A percentile compares a stretch with the other conserved stretches of the same genome.
Conservation (phyloP, 2,797 vertebrate genomes). For the Moxostoma hubbsi region DNA sequence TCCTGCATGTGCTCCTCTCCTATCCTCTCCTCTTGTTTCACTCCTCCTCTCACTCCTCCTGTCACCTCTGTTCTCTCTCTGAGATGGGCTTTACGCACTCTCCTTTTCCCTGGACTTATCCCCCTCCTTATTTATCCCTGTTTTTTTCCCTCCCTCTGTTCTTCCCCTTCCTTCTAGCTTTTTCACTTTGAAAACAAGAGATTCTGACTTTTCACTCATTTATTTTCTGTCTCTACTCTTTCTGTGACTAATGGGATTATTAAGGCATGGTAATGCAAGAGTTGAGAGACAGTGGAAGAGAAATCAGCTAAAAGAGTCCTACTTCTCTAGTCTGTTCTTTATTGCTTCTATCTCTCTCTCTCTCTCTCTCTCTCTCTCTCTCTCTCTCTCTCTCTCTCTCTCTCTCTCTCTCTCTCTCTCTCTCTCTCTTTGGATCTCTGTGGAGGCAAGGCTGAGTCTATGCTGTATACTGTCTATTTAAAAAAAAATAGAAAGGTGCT, state of each 20-base stretch:
- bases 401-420: neutral
- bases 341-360: slow-evolving; percentile 37
- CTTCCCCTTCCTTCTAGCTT: slow-evolving; percentile 5
- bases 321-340: slow-evolving; percentile 44
- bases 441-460: slow-evolving; percentile 31
- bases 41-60: slow-evolving; percentile 50
- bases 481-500: no score
- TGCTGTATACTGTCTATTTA: neutral
- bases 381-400: neutral
- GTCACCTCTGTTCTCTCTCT: slow-evolving; percentile 16
- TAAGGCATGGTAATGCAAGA: slow-evolving; percentile 65
- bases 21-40: slow-evolving; percentile 41
- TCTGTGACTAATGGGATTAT: slow-evolving; percentile 61
- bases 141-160: neutral
- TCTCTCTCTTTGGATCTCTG: slow-evolving; percentile 41
- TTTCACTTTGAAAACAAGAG: slow-evolving; percentile 37
- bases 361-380: slow-evolving; percentile 12
- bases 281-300: slow-evolving; percentile 59
- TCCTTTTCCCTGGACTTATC: slow-evolving; percentile 57
- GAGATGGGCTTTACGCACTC: slow-evolving; percentile 64
- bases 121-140: slow-evolving; percentile 36
- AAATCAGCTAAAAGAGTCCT: slow-evolving; percentile 48
- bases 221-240: slow-evolving; percentile 44
- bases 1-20: slow-evolving; percentile 57
- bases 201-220: slow-evolving; percentile 18